Evolutionary conservation across 2,113 vertebrate species (phyloP).

Genomic region (Coptodon bakossiorum): DNA sequence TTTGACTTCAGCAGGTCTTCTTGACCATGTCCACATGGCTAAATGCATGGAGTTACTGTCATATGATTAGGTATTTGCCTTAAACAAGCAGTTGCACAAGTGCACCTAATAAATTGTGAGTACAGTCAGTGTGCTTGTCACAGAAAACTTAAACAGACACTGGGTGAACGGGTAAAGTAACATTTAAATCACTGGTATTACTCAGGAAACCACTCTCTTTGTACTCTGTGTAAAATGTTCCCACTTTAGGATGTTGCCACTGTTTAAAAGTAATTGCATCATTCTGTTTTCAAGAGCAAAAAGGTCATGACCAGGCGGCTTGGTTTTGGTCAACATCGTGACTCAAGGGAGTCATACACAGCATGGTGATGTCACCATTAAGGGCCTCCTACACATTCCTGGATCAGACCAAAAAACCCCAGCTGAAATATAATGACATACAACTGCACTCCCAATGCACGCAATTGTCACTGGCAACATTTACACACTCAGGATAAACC

Average conservation of each 20-base stretch:
- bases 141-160: not conserved
- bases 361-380: slow-evolving; percentile 44
- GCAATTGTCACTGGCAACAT: slow-evolving; percentile 25
- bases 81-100: not conserved
- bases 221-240: not conserved
- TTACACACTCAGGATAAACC: slow-evolving; percentile 19
- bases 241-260: not conserved
- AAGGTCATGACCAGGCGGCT: slow-evolving; percentile 20
- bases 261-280: not conserved
- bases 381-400: slow-evolving; percentile 47
- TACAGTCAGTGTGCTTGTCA: not conserved
- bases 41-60: accelerated
- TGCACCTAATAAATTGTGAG: not conserved
- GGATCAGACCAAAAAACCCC: slow-evolving; percentile 15
- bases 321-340: not conserved
- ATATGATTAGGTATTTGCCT: accelerated
- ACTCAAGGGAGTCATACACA: slow-evolving; percentile 19
- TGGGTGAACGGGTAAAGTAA: not conserved
- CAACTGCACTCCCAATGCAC: not conserved
- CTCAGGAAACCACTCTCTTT: not conserved
- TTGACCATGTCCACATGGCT: not conserved
- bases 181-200: not conserved
- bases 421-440: slow-evolving; percentile 41
- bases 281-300: not conserved
- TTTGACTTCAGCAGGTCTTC: not conserved